Base-by-base conservation (phyloP, 2,797 vertebrate species). In the Nyctalus aviator region DNA sequence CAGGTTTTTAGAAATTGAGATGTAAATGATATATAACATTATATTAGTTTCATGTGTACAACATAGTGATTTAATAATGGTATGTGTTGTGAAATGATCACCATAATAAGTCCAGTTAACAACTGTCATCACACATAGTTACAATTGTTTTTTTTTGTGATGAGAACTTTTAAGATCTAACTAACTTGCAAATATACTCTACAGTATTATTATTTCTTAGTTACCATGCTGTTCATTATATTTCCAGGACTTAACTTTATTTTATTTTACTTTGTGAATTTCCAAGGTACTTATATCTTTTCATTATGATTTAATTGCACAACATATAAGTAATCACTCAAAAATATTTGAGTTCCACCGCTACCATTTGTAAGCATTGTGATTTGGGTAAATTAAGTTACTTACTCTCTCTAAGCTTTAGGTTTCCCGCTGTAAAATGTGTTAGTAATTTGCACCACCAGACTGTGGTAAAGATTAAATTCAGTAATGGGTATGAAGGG, bases 351-450 rank as follows among this genome's bases (percentile, higher is more conserved):
- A 46, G 18, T 50, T 17, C 13, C 14, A 79, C 20, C n/a, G 62
- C n/a, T 77, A 13, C 30, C 21, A 35, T 53, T 87, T 86, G 20
- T n/a, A 76, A 88, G 68, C 41, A 75, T 14, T 85, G 66, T 53
- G 32, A 75, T n/a, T 18, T 88, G 18, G 10, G 23, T 75, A 73
- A 69, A 13, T 30, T n/a, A 53, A 44, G 23, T 44, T 37, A 46
- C 32, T 59, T 73, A 14, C 32, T 6, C 23, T 78, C 20, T 35
- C 66, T 55, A 37, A 88, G 55, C 21, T 13, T n/a, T 88, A 8
- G 14, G 5, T 84, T 91, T 62, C 91, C 46, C 25, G 5, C 72
- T 46, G 11, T 88, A 64, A 94, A 88, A 88, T 71, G 35, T 72
- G 84, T 64, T 72, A 35, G 14, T 55, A 71, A 62, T 41, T 46